Evolutionary conservation across 2,888 invertebrate genomes (phyloP).

Genomic region (Buathra laborator): DNA sequence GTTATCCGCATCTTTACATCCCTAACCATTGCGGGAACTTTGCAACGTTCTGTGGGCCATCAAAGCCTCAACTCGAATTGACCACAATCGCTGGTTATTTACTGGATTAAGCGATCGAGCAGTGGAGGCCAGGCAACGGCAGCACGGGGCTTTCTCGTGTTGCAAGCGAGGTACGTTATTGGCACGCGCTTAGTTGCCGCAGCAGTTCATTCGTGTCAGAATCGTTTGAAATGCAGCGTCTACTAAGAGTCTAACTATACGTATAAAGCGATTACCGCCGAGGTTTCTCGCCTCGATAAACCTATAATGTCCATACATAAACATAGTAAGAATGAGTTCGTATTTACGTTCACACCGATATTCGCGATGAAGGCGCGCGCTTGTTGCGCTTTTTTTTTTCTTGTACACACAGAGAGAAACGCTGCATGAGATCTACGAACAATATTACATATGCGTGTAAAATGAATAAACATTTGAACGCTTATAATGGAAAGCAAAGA

Average conservation of each 20-base stretch:
- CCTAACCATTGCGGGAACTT: not conserved
- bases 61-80: constrained; percentile 20
- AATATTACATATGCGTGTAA: constrained; percentile 20
- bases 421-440: constrained; percentile 11
- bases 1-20: constrained; percentile 8
- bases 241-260: constrained; percentile 1
- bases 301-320: constrained; percentile 32
- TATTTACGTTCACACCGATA: constrained; percentile 6
- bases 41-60: not conserved
- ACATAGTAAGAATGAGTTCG: constrained; percentile 4
- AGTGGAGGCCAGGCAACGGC: not conserved
- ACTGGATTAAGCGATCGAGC: constrained; percentile 28
- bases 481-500: constrained; percentile 12
- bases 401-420: constrained; percentile 4
- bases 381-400: constrained; percentile 20
- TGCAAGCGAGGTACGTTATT: constrained; percentile 34
- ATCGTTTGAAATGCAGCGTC: constrained; percentile 27
- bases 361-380: constrained; percentile 28
- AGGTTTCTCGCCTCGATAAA: constrained; percentile 40
- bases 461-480: constrained; percentile 55
- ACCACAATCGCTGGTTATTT: constrained; percentile 32
- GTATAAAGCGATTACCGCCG: constrained; percentile 8
- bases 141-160: constrained; percentile 13
- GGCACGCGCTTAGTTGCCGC: constrained; percentile 15
- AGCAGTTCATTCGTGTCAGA: not conserved